Base-by-base conservation (phyloP, 2,888 invertebrate species). In the Hydroisotoma schaefferi region DNA sequence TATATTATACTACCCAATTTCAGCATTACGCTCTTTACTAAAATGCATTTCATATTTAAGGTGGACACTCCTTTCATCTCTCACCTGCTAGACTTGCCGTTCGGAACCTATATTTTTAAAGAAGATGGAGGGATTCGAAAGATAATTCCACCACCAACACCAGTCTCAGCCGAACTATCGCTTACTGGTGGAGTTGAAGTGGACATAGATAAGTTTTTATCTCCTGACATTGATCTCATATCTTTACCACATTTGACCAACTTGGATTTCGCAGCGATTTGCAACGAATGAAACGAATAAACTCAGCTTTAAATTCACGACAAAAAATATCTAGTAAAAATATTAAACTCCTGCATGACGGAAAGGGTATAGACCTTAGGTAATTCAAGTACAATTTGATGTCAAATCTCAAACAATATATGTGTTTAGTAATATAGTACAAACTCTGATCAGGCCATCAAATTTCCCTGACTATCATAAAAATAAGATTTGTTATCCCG, bases 1-100 rank as follows among this genome's bases (percentile, higher is more conserved):
- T 15, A 10, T 40, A 38, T 3, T 51, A 46, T 22, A 47, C 37
- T 27, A 8, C n/a, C n/a, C n/a, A 46, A 44, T 12, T 59, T 51
- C 23, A 43, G 38, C 48, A 53, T 25, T 18, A 25, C 15, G 10
- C 12, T 37, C 22, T 28, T 15, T 43, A 43, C 8, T 43, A 18
- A n/a, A 8, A 6, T 46, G 46, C 12, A 40, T 33, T 33, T 43
- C 6, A 38, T 26, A 28, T 38, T 37, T 28, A 40, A 71, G 71
- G 71, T 71, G 27, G 71, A 69, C 6, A 69, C 65, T 18, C 71
- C 71, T 40, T 71, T 71, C 55, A 60, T 71, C 29, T 71, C 71
- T 1, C 71, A 71, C 48, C 61, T 71, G 15, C 43, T 71, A 46
- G 71, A 71, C 57, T 65, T 71, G 22, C 69, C 71, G 4, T 69